Evolutionary conservation across 2,797 vertebrate species (phyloP).

Genomic region (Huso huso): DNA sequence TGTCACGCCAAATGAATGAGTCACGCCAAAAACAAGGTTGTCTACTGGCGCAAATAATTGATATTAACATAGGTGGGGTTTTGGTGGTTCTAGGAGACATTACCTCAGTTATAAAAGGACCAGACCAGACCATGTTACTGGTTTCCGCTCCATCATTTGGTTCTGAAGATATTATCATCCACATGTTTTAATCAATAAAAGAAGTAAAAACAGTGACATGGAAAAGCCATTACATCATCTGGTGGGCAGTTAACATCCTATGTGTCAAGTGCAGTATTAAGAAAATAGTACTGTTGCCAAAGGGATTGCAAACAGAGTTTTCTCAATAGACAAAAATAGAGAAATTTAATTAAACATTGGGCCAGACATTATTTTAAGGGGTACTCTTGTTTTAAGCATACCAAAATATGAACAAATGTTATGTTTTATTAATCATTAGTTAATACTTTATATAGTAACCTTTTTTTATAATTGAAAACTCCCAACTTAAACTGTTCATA

Average conservation of each 20-base stretch:
- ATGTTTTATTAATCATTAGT: too few species aligned
- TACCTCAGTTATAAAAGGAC: conserved; percentile 29
- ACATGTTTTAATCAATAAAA: conserved; percentile 15
- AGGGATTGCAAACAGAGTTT: too few species aligned
- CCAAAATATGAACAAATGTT: too few species aligned
- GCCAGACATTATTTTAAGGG: too few species aligned
- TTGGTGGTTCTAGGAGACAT: conserved; percentile 30
- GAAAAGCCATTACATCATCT: conserved; percentile 17
- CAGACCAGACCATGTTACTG: conserved; percentile 16
- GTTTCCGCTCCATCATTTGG: background rate
- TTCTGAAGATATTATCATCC: conserved; percentile 21
- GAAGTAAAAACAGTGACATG: conserved; percentile 4
- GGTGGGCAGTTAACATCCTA: background rate
- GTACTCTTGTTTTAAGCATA: too few species aligned
- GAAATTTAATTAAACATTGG: too few species aligned
- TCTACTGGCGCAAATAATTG: conserved; percentile 16
- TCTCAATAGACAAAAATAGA: too few species aligned
- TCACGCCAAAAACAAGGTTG: background rate
- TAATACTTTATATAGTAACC: too few species aligned
- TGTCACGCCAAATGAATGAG: background rate
- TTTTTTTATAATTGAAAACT: too few species aligned
- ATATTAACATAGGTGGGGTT: conserved; percentile 24
- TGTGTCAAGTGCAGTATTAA: too few species aligned
- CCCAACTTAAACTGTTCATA: too few species aligned
- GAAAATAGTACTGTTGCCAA: too few species aligned